These are phyloP conservation scores for Mormyrus lacerda DNA, from an alignment of 2,113 vertebrate species.

Conservation along the genomic window DNA sequence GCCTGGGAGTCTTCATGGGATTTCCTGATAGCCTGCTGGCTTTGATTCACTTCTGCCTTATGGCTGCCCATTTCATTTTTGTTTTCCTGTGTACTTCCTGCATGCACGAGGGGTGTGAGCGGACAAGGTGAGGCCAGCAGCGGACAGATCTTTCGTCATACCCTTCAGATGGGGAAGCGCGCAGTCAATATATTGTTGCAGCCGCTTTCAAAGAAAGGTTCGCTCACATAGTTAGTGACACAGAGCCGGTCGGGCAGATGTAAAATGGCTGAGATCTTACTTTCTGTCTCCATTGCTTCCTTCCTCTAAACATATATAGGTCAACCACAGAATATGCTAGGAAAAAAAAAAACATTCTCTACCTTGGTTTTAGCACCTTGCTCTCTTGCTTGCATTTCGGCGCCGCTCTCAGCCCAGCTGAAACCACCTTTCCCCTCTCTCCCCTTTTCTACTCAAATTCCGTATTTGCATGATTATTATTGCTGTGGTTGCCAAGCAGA, in stretches of 20 bases:
- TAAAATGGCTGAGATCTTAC: not conserved
- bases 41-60: not conserved
- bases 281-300: not conserved
- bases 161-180: not conserved
- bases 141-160: not conserved
- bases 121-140: not conserved
- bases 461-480: not conserved
- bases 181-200: not conserved
- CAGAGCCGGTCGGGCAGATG: not conserved
- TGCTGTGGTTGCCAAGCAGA: not conserved
- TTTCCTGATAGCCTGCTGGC: not conserved
- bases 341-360: not conserved
- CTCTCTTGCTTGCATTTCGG: not conserved
- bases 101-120: not conserved
- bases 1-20: not conserved
- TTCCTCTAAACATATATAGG: constrained; percentile 22
- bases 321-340: not conserved
- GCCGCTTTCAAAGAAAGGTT: not conserved
- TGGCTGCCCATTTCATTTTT: not conserved
- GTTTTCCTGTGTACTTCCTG: not conserved
- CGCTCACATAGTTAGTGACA: not conserved
- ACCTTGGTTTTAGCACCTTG: not conserved
- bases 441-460: not conserved
- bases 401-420: not conserved
- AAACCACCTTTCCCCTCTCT: not conserved